A percentile compares a stretch with the other conserved stretches of the same genome.
Evolutionary conservation across 1,140 invertebrate genomes (phyloP).

Genomic region (Helicoverpa armigera): DNA sequence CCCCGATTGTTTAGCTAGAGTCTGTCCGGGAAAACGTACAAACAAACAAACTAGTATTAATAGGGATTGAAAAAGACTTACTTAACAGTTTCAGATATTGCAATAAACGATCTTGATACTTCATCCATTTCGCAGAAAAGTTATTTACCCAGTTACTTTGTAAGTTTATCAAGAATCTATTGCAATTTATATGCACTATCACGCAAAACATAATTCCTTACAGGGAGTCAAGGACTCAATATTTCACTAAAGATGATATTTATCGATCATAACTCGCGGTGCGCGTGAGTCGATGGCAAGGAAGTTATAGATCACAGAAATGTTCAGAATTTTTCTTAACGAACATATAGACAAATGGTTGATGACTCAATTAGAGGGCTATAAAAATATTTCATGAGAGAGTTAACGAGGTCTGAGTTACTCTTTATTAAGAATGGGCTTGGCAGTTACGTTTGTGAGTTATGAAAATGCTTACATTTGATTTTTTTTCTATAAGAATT

Average conservation of each 20-base stretch:
- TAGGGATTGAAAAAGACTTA: too few relatives aligned
- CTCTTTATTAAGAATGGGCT: not conserved
- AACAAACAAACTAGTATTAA: too few relatives aligned
- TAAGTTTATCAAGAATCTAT: not conserved
- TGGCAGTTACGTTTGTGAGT: not conserved
- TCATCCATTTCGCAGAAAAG: too few relatives aligned
- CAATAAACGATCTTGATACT: not conserved
- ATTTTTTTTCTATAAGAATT: too few relatives aligned
- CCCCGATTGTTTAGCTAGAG: too few relatives aligned
- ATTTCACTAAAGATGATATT: slow-evolving; percentile 12
- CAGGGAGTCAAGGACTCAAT: slow-evolving; percentile 9
- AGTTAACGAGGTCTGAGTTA: not conserved
- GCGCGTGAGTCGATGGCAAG: not conserved
- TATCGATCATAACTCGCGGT: slow-evolving; percentile 20
- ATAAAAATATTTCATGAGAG: not conserved
- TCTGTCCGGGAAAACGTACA: too few relatives aligned
- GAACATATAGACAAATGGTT: not conserved
- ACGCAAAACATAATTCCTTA: slow-evolving; percentile 12
- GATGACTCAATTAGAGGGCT: slow-evolving; percentile 1
- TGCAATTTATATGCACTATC: not conserved
- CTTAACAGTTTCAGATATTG: too few relatives aligned
- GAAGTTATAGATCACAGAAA: not conserved
- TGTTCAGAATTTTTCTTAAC: not conserved
- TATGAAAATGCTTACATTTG: too few relatives aligned
- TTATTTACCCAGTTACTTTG: too few relatives aligned